phyloP scores from a whole-genome alignment of 2,888 invertebrate genomes.

The Chironomus riparius region DNA sequence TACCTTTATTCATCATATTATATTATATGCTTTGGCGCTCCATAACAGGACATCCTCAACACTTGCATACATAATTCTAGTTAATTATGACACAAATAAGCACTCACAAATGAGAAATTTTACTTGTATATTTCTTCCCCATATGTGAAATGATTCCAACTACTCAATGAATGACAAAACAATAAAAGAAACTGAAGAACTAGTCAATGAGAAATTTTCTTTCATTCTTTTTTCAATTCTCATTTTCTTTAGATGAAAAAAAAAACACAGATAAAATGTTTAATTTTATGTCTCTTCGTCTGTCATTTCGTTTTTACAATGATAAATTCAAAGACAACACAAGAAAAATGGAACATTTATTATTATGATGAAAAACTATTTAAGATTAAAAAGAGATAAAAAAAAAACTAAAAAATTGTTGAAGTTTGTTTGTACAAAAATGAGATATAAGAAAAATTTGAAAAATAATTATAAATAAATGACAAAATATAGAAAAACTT shows the following conservation, averaged over 20 bases:
- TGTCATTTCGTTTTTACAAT: background rate
- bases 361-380: conserved; percentile 20
- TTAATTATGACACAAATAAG: background rate
- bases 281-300: background rate
- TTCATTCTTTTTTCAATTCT: background rate
- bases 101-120: conserved; percentile 12
- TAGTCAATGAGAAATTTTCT: too few species aligned
- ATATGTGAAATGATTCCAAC: background rate
- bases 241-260: background rate
- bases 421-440: conserved; percentile 28
- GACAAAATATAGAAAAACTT: conserved; percentile 28
- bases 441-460: conserved; percentile 26
- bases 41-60: background rate
- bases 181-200: too few species aligned
- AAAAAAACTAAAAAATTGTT: conserved; percentile 27
- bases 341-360: conserved; percentile 16
- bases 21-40: background rate
- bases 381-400: conserved; percentile 20
- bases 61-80: background rate
- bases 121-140: conserved; percentile 23
- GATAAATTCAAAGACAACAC: background rate
- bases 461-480: conserved; percentile 27
- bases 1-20: background rate
- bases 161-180: background rate
- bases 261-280: background rate